Base-by-base conservation (phyloP, 2,797 vertebrate genomes). In the Xenops minutus region DNA sequence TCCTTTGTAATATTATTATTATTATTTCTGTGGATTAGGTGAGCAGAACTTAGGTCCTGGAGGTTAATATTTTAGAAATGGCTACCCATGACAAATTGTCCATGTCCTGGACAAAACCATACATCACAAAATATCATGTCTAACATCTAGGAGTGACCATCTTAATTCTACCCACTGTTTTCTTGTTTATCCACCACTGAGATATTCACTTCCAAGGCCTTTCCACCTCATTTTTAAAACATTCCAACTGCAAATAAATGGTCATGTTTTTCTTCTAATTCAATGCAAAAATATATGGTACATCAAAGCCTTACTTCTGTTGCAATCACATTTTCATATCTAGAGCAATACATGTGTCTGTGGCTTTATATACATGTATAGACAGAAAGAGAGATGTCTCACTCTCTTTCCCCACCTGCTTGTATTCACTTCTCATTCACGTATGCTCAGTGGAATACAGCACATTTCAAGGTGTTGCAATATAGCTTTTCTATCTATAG, bases 361-460 rank as follows among this genome's bases (percentile, higher is more conserved):
- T 52, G 46, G 12, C 9, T 80, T 74, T 88, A n/a, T 36, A 56
- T 4, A 63, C 9, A 71, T 5, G 23, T 54, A 37, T 4, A 78
- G 22, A 64, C 24, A 81, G 55, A 64, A 48, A 48, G 6, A 77
- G 8, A 83, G 12, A 79, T 66, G 15, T 3, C 36, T 72, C 41
- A 46, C 24, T 73, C 36, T 77, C 29, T 22, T 27, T 29, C 9
- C 12, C 10, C 7, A 11, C 34, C 7, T 24, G 3, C 1, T 26
- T 72, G 23, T 58, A 85, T 81, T 92, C 62, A 85, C 46, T 89
- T 96, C 46, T 95, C 32, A 87, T 85, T 96, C 68, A 75, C 74
- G 61, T 62, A 52, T 23, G 30, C 56, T 81, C 41, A 85, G 1
- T 7, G 66, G 62, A 81, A 93, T 66, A 79, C 63, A 88, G 61